A percentile compares a stretch with the other conserved stretches of the same genome.
phyloP scores from a whole-genome alignment of 2,113 vertebrate genomes.

The Plectropomus leopardus region DNA sequence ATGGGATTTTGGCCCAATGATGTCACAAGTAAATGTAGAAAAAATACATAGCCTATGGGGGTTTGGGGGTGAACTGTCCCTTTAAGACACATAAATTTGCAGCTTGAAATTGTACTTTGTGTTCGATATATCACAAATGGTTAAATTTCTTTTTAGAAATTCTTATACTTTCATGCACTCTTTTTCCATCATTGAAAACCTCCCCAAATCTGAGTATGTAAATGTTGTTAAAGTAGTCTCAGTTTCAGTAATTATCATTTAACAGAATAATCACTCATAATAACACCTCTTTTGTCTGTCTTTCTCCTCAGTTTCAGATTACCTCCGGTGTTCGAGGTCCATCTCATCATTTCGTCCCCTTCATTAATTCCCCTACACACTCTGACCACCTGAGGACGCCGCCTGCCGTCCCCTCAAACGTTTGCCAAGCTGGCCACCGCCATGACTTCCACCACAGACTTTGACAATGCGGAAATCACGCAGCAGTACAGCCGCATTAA shows the following conservation, averaged over 20 bases:
- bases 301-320: constrained; percentile 50
- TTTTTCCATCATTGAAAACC: no score
- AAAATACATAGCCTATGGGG: no score
- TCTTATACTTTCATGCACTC: no score
- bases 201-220: no score
- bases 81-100: no score
- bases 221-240: no score
- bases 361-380: constrained; percentile 9
- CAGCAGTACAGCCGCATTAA: constrained; percentile 95
- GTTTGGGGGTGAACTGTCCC: no score
- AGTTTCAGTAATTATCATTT: not conserved
- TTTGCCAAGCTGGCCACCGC: constrained; percentile 60
- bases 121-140: no score
- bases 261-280: constrained; percentile 5
- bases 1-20: no score
- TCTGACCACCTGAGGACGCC: constrained; percentile 63
- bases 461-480: constrained; percentile 95
- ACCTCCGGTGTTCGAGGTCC: not conserved
- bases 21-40: no score
- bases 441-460: constrained; percentile 95
- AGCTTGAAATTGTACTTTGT: no score
- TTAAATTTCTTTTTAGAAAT: no score
- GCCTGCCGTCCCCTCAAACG: constrained; percentile 39
- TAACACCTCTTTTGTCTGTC: not conserved
- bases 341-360: constrained; percentile 9